phyloP scores from a whole-genome alignment of 2,888 invertebrate genomes.

The Protonemura montana region DNA sequence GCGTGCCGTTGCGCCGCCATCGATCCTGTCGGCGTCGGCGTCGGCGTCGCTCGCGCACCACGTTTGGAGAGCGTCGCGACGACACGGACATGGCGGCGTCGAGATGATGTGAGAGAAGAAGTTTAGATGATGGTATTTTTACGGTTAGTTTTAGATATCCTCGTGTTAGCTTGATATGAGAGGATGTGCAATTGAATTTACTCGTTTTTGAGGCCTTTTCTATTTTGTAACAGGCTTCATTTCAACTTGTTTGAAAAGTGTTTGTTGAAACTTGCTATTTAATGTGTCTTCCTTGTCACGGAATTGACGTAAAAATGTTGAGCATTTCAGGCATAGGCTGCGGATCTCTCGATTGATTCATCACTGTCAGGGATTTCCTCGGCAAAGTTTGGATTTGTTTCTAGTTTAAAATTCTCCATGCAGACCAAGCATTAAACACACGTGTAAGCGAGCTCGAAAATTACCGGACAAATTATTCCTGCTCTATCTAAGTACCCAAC shows the following conservation, averaged over 20 bases:
- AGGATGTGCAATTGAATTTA: too few species aligned
- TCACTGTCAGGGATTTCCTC: background rate
- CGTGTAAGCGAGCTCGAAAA: background rate
- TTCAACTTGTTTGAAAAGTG: too few species aligned
- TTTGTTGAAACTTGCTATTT: too few species aligned
- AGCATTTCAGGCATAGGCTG: too few species aligned
- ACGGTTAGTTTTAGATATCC: too few species aligned
- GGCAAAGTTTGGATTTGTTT: background rate
- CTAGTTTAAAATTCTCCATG: too few species aligned
- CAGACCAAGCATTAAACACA: background rate
- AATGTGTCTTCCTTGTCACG: too few species aligned
- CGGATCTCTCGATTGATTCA: background rate
- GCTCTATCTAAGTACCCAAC: background rate
- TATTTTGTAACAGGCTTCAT: too few species aligned
- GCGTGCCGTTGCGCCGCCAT: constrained; percentile 18
- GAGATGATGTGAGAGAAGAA: background rate
- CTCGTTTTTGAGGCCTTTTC: too few species aligned
- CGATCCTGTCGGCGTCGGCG: constrained; percentile 20
- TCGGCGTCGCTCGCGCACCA: constrained; percentile 17
- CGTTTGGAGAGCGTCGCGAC: constrained; percentile 17
- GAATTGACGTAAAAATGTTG: too few species aligned
- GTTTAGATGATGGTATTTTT: too few species aligned
- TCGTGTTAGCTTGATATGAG: too few species aligned
- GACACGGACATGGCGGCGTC: constrained; percentile 15
- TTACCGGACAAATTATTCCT: background rate